Evolutionary conservation across 2,888 invertebrate species (phyloP).

Genomic region (Leptinotarsa juncta): DNA sequence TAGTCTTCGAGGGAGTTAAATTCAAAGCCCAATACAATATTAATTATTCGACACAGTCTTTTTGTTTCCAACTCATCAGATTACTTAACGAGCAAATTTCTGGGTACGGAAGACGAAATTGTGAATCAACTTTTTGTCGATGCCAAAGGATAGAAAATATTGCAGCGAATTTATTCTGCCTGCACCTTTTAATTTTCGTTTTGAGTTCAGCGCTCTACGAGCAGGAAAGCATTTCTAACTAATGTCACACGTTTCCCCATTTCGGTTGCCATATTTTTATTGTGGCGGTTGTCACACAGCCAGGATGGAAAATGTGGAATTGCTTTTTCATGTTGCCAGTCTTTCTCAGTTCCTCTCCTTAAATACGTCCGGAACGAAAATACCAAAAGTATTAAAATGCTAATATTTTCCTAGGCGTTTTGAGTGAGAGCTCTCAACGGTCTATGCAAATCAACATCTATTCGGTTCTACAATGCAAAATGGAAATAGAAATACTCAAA

Average conservation of each 20-base stretch:
- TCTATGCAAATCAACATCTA: conserved; percentile 3
- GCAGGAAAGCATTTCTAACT: conserved; percentile 16
- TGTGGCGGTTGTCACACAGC: conserved; percentile 17
- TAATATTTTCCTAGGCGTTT: conserved; percentile 4
- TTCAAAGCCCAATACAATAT: too few species aligned
- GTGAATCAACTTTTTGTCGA: not conserved
- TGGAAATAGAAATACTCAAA: not conserved
- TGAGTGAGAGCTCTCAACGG: not conserved
- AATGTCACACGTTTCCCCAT: conserved; percentile 19
- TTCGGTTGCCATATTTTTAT: conserved; percentile 12
- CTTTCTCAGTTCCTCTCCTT: conserved; percentile 8
- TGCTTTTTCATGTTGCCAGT: conserved; percentile 18
- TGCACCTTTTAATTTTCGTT: conserved; percentile 12
- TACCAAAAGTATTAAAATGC: conserved; percentile 6
- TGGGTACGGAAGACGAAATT: not conserved
- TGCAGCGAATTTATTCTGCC: conserved; percentile 1
- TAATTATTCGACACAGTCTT: too few species aligned
- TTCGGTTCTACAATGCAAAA: not conserved
- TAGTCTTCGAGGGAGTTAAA: too few species aligned
- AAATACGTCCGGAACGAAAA: conserved; percentile 14
- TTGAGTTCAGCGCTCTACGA: not conserved
- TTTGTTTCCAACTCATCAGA: not conserved
- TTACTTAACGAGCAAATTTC: not conserved
- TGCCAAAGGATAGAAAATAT: not conserved
- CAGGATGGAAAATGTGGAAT: conserved; percentile 16